Evolutionary conservation across 2,888 invertebrate genomes (phyloP).

Genomic region (Scelioninae gen. 2): DNA sequence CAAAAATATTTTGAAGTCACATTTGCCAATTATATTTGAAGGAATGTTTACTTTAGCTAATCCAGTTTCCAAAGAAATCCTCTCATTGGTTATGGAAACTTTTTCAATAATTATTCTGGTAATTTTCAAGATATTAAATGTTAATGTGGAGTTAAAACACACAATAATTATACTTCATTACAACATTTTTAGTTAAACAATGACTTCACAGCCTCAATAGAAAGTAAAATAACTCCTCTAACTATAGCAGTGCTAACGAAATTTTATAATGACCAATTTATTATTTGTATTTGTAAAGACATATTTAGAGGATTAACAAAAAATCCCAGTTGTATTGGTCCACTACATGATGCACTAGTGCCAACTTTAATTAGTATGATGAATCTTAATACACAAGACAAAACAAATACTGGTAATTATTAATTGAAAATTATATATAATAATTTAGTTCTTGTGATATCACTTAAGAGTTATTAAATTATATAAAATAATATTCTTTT

Average conservation of each 20-base stretch:
- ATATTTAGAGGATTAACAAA: conserved; percentile 80
- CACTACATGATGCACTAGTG: conserved; percentile 80
- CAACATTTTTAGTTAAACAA: conserved; percentile 77
- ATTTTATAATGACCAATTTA: conserved; percentile 80
- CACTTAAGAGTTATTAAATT: no score
- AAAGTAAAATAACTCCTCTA: conserved; percentile 80
- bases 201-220: conserved; percentile 79
- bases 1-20: conserved; percentile 67
- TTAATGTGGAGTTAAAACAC: background rate
- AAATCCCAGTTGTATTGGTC: conserved; percentile 78
- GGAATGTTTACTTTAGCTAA: conserved; percentile 69
- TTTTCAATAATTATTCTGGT: conserved; percentile 70
- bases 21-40: conserved; percentile 71
- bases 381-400: conserved; percentile 66
- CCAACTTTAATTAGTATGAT: conserved; percentile 81
- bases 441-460: no score
- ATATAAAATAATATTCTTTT: no score
- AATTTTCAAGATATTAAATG: conserved; percentile 47
- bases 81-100: conserved; percentile 71
- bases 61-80: conserved; percentile 69
- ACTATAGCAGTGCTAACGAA: conserved; percentile 83
- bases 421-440: no score
- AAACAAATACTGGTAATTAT: conserved; percentile 71
- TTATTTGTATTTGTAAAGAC: conserved; percentile 80
- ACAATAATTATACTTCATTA: background rate